Evolutionary conservation across 2,888 invertebrate species (phyloP).

Genomic region (Cephus runcator): DNA sequence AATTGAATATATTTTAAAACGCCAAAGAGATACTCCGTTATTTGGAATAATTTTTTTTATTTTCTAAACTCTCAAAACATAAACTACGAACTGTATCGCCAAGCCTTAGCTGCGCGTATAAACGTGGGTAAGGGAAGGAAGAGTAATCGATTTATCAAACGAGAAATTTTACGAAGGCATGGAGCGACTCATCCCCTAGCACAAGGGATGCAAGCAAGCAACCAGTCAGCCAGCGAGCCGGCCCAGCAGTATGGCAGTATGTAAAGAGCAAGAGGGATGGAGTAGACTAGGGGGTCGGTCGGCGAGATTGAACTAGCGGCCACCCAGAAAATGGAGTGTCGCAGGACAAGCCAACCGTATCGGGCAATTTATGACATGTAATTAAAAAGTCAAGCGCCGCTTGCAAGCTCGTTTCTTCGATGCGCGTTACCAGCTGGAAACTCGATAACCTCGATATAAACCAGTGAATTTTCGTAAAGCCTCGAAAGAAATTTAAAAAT

Average conservation of each 20-base stretch:
- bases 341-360: slow-evolving; percentile 52
- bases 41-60: no score
- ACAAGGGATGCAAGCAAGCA: not conserved
- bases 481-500: not conserved
- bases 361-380: slow-evolving; percentile 60
- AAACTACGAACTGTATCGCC: no score
- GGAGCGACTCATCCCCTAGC: slow-evolving; percentile 39
- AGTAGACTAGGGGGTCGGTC: slow-evolving; percentile 24
- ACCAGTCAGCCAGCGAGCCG: not conserved
- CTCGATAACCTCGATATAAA: slow-evolving; percentile 38
- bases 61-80: no score
- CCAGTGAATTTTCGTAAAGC: slow-evolving; percentile 2
- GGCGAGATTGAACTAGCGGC: slow-evolving; percentile 52
- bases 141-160: slow-evolving; percentile 49
- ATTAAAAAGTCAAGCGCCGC: slow-evolving; percentile 56
- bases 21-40: no score
- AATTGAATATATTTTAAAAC: no score
- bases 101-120: no score
- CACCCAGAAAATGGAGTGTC: slow-evolving; percentile 61
- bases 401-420: slow-evolving; percentile 39
- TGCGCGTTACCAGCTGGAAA: slow-evolving; percentile 41
- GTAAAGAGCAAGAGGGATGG: slow-evolving; percentile 14
- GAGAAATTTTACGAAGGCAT: slow-evolving; percentile 50
- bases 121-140: no score
- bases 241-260: not conserved